Evolutionary conservation across 2,113 vertebrate genomes (phyloP).

Genomic region (Synchiropus splendidus): DNA sequence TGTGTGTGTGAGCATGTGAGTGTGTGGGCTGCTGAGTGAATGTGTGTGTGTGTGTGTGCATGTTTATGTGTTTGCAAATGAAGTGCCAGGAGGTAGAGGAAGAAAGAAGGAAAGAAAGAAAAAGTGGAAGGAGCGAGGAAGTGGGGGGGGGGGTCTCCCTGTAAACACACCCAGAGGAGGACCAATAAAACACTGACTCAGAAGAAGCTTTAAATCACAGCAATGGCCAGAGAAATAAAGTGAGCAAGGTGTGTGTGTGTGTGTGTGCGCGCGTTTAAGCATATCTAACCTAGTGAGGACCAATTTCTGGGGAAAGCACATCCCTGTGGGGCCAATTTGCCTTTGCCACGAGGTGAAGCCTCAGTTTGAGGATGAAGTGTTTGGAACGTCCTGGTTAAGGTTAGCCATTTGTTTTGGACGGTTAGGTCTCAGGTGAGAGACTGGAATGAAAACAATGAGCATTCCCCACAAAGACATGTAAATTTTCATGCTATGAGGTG

Average conservation of each 20-base stretch:
- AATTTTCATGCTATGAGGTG: too few relatives aligned
- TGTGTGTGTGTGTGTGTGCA: constrained; percentile 21
- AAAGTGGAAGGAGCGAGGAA: constrained; percentile 7
- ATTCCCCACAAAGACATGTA: too few relatives aligned
- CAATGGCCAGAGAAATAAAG: constrained; percentile 42
- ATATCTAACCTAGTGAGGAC: too few relatives aligned
- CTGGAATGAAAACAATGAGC: too few relatives aligned
- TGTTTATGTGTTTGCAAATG: constrained; percentile 51
- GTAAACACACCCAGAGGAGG: constrained; percentile 52
- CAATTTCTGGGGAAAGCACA: too few relatives aligned
- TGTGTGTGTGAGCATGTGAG: constrained; percentile 12
- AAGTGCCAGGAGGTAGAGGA: constrained; percentile 28
- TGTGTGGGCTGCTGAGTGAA: constrained; percentile 3
- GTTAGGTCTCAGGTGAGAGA: too few relatives aligned
- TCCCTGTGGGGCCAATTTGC: too few relatives aligned
- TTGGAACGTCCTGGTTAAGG: too few relatives aligned
- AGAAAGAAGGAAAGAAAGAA: constrained; percentile 15
- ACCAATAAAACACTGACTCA: constrained; percentile 62
- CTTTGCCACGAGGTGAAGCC: too few relatives aligned
- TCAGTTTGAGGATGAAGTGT: too few relatives aligned
- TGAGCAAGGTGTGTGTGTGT: constrained; percentile 39
- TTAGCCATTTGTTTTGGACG: too few relatives aligned
- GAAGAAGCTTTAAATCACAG: constrained; percentile 62
- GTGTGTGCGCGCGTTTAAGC: neutral
- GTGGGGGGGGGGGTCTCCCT: constrained; percentile 26